Evolutionary conservation across 2,797 vertebrate species (phyloP).

Genomic region (Alca torda): DNA sequence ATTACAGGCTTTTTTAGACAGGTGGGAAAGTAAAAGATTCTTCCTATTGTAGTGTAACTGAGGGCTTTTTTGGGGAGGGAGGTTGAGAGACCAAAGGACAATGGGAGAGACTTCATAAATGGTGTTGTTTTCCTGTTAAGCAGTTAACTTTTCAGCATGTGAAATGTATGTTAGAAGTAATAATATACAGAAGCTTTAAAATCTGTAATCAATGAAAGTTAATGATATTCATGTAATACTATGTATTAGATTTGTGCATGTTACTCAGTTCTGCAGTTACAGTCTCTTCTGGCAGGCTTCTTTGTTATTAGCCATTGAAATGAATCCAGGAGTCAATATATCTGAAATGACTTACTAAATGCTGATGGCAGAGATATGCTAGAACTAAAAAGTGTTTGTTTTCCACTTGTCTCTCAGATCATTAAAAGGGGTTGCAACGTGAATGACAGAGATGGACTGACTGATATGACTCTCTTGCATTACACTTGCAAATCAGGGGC

Average conservation of each 20-base stretch:
- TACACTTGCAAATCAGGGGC: slow-evolving; percentile 95
- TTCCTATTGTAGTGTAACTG: background rate
- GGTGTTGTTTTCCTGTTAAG: background rate
- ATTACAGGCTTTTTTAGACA: background rate
- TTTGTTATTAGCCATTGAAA: background rate
- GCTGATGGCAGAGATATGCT: background rate
- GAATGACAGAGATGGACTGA: slow-evolving; percentile 95
- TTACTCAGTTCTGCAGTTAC: background rate
- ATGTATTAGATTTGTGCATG: background rate
- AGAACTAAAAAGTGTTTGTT: background rate
- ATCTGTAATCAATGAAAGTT: background rate
- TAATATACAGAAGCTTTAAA: background rate
- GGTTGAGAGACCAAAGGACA: background rate
- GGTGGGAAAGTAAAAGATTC: background rate
- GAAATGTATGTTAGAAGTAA: background rate
- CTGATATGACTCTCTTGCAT: slow-evolving; percentile 97
- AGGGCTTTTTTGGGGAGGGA: accelerated
- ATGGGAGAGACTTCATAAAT: background rate
- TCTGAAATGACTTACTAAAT: background rate
- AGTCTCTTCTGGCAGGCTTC: background rate
- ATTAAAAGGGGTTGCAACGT: slow-evolving; percentile 94
- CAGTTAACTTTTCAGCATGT: background rate
- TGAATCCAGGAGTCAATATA: background rate
- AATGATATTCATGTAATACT: background rate
- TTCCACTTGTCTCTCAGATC: slow-evolving; percentile 79